phyloP scores from a whole-genome alignment of 2,797 vertebrate genomes.

The Notolepis coatsorum region DNA sequence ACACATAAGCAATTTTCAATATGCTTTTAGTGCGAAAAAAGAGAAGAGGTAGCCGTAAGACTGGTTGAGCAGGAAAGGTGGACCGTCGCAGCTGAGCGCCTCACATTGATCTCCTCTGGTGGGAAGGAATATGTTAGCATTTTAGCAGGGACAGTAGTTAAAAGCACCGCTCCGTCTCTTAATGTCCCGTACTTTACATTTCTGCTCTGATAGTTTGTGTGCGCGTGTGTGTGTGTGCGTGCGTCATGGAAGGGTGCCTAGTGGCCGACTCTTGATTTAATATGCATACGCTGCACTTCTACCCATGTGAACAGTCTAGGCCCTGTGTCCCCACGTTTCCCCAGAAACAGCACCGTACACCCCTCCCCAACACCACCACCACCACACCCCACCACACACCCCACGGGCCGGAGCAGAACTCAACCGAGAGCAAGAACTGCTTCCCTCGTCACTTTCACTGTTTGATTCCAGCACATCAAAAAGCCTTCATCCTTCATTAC shows the following conservation, averaged over 20 bases:
- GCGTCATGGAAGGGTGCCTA: not conserved
- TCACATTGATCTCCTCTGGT: not conserved
- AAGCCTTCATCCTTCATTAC: no score
- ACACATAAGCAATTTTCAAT: not conserved
- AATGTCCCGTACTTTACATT: not conserved
- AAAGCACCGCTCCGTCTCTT: not conserved
- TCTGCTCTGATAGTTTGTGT: not conserved
- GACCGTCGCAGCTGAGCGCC: not conserved
- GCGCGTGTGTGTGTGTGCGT: not conserved
- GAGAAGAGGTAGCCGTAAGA: no score
- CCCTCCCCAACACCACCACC: no score
- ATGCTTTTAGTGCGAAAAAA: not conserved
- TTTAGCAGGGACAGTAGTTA: slow-evolving; percentile 6
- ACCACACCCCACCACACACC: not conserved
- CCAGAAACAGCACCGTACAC: not conserved
- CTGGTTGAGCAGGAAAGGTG: not conserved
- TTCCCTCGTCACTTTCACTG: not conserved
- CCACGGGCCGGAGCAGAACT: not conserved
- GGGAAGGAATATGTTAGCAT: not conserved
- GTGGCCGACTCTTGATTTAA: not conserved
- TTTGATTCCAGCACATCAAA: no score
- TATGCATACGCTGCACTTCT: slow-evolving; percentile 7
- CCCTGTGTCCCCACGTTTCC: not conserved
- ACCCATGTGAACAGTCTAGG: not conserved
- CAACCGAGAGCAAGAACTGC: not conserved